A percentile compares a stretch with the other conserved stretches of the same genome.
phyloP scores from a whole-genome alignment of 92 coral and sea anemone species.

The Isaurus tuberculatus region DNA sequence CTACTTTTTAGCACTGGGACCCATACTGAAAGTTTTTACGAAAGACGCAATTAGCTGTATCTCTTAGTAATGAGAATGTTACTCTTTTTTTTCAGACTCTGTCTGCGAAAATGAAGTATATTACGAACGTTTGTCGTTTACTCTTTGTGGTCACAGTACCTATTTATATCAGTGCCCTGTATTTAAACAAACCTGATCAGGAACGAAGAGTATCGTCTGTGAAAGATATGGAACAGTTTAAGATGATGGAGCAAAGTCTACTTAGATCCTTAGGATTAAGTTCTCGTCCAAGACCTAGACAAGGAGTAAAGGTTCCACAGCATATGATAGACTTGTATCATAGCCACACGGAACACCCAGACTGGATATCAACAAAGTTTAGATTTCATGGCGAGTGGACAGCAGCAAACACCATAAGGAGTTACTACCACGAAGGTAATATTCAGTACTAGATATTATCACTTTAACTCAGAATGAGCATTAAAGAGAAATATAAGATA shows the following conservation, averaged over 20 bases:
- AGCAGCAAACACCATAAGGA: constrained; percentile 88
- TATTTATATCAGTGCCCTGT: constrained; percentile 25
- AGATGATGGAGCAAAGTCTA: constrained; percentile 70
- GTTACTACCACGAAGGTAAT: constrained; percentile 86
- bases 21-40: not conserved
- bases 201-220: constrained; percentile 14
- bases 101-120: constrained; percentile 65
- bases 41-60: not conserved
- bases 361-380: constrained; percentile 89
- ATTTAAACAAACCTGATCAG: not conserved
- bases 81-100: constrained; percentile 49
- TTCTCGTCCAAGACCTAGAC: constrained; percentile 65
- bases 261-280: constrained; percentile 79
- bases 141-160: constrained; percentile 67
- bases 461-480: not conserved
- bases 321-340: constrained; percentile 86
- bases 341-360: constrained; percentile 79
- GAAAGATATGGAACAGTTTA: constrained; percentile 64
- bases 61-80: constrained; percentile 3
- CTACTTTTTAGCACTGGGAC: not conserved
- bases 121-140: constrained; percentile 68
- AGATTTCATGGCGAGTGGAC: constrained; percentile 83
- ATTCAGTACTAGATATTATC: not conserved
- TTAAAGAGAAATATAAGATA: not conserved
- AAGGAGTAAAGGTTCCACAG: constrained; percentile 73